Evolutionary conservation across 2,797 vertebrate genomes (phyloP).

Genomic region (Paramormyrops hopkinsi): DNA sequence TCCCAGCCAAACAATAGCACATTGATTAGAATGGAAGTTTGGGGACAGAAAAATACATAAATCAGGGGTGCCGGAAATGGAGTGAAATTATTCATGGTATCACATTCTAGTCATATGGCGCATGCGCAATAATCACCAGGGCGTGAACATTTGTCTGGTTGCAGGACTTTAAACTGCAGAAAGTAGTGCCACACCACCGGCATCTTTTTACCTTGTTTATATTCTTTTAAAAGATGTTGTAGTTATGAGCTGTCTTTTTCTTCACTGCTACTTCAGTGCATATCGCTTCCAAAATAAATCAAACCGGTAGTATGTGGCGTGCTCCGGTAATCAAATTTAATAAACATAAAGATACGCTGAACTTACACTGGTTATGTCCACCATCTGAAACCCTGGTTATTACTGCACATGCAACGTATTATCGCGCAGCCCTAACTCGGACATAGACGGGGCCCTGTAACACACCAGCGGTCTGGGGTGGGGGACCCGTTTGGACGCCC

Average conservation of each 20-base stretch:
- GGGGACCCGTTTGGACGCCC: not conserved
- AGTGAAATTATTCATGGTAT: not conserved
- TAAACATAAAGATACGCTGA: not conserved
- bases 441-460: not conserved
- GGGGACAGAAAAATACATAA: not conserved
- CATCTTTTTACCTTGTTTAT: not conserved
- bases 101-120: not conserved
- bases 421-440: not conserved
- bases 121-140: not conserved
- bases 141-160: not conserved
- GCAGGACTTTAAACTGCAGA: not conserved
- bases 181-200: not conserved
- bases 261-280: not conserved
- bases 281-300: not conserved
- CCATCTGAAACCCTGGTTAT: not conserved
- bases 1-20: not conserved
- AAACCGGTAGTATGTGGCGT: not conserved
- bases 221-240: not conserved
- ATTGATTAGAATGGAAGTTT: not conserved
- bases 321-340: not conserved
- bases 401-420: not conserved
- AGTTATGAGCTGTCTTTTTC: not conserved
- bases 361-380: not conserved
- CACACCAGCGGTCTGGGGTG: not conserved
- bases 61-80: not conserved